These are phyloP conservation scores for Silurus lanzhouensis DNA, from an alignment of 2,797 vertebrate species.

Conservation along the genomic window DNA sequence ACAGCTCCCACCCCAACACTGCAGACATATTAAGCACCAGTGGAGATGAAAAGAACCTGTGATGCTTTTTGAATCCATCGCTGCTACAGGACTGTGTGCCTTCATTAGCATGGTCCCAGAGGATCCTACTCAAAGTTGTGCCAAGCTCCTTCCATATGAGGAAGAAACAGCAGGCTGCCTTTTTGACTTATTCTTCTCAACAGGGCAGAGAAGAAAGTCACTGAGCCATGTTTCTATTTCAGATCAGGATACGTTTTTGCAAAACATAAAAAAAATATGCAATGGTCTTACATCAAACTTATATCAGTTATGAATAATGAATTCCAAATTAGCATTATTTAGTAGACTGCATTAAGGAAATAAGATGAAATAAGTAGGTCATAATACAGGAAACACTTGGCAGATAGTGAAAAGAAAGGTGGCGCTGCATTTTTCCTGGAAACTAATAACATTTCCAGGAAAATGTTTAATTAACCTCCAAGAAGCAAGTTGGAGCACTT, in stretches of 20 bases:
- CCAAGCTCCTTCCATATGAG: slow-evolving; percentile 6
- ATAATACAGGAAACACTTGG: not conserved
- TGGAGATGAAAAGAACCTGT: slow-evolving; percentile 18
- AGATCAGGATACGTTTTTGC: not conserved
- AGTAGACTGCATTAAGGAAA: not conserved
- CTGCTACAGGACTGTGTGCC: slow-evolving; percentile 24
- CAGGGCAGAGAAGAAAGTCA: not conserved
- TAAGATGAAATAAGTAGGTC: slow-evolving; percentile 30
- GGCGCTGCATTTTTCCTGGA: not conserved
- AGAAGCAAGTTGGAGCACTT: not conserved
- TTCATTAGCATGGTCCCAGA: slow-evolving; percentile 34
- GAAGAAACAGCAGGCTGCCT: slow-evolving; percentile 13
- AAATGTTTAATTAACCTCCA: not conserved
- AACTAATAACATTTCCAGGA: not conserved
- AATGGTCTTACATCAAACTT: not conserved
- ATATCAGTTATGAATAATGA: not conserved
- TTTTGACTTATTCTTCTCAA: slow-evolving; percentile 27
- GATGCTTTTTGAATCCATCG: slow-evolving; percentile 27
- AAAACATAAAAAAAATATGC: not conserved
- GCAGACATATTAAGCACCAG: slow-evolving; percentile 19
- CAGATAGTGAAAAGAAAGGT: not conserved
- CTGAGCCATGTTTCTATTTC: not conserved
- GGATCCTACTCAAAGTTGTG: slow-evolving; percentile 23
- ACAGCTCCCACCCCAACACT: not conserved
- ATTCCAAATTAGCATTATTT: not conserved